Conservation (phyloP, 2,113 vertebrate genomes). For the Gorsachius goisagi region DNA sequence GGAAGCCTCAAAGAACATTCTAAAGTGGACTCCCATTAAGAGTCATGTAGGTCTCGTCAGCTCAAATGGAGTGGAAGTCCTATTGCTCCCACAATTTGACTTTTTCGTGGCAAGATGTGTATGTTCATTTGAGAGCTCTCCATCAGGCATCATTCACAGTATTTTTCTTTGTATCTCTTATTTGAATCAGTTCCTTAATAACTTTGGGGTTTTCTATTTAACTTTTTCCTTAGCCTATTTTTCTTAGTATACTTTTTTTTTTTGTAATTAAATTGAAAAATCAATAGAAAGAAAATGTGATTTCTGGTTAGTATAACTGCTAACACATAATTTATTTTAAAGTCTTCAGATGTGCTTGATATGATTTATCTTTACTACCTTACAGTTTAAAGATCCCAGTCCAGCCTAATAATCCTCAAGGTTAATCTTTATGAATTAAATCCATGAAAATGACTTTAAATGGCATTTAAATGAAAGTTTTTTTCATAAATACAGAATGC, state of each 20-base stretch:
- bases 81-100: background rate
- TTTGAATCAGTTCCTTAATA: constrained; percentile 1
- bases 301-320: background rate
- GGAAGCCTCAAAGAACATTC: background rate
- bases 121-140: background rate
- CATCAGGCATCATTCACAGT: background rate
- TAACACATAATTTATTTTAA: constrained; percentile 1
- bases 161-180: background rate
- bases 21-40: background rate
- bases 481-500: background rate
- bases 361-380: background rate
- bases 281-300: background rate
- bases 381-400: background rate
- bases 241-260: background rate
- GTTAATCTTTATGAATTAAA: background rate
- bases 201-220: background rate
- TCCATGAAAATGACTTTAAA: background rate
- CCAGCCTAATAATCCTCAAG: background rate
- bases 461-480: background rate
- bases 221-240: background rate
- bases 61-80: background rate
- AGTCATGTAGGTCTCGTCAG: background rate
- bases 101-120: background rate
- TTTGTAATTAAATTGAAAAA: constrained; percentile 1
- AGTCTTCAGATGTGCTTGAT: background rate